Base-by-base conservation (phyloP, 2,888 invertebrate species). In the Phoronis australis region DNA sequence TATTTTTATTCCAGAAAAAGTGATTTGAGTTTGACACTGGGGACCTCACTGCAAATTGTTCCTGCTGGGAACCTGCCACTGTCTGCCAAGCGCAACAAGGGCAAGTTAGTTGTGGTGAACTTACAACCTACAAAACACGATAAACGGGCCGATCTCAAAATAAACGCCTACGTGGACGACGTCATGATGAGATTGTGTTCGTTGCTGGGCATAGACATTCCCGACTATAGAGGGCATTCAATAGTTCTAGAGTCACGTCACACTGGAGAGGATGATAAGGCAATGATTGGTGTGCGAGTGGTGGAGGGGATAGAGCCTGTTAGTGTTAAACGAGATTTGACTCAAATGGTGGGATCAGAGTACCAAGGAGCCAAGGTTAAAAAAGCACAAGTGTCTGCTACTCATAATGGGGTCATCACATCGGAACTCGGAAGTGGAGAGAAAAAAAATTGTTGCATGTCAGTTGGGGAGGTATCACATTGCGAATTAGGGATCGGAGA, bases 91-190 rank as follows among this genome's bases (percentile, higher is more conserved):
- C 86, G 88, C 62, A 87, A 87, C 73, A 87, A 86, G 15, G 95
- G 95, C 3, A 87, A 87, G 74, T 78, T 99, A 46, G 90, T 90
- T 20, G 90, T 97, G 64, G 88, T 96, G 57, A 99, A 99, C 80
- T 80, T 99, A 47, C 99, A 99, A 75, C 87, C 90, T n/a, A 99
- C 97, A 2, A 95, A 96, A 82, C 91, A 94, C 80, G 92, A 95
- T 71, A 88, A 88, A 71, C 90, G 91, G 79, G 89, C 93, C 23
- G 88, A 93, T 76, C 77, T 96, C 51, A 82, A 88, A 42, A 91
- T 96, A 58, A 87, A 91, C 68, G 84, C 87, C 18, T 94, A 90
- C 77, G 90, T 94, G 1, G 95, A 96, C 75, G 84, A 85, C 48
- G 83, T 95, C 42, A 72, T 76, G 73, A 59, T 45, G n/a, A 41